Evolutionary conservation across 2,888 invertebrate species (phyloP), one percentile per base, ranked within the genome.

Genomic region (Actias luna): DNA sequence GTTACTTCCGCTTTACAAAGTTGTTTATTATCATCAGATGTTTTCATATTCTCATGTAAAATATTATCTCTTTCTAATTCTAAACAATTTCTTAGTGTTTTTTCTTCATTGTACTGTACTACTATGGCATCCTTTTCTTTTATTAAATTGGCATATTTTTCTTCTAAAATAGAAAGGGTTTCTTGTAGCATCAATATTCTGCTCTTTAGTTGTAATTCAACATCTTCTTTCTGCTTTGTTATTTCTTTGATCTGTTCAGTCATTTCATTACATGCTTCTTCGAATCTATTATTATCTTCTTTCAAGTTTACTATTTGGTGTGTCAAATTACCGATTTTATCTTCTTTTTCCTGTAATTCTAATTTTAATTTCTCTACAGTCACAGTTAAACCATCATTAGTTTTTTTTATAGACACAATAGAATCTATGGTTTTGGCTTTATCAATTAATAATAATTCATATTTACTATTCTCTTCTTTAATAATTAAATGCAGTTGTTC

Each of bases 401-500:
- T 72, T 64, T 74, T 73, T 42, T 74, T 71, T 16, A 83, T 60
- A 2, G 72, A 68, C 63, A 85, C 82, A 16, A 87, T 64, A 36
- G 70, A 74, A 61, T 81, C 78, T 52, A 86, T 82, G 12, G 80
- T 65, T 35, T 63, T 65, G 61, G 84, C 78, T 64, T 85, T 85
- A 64, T 83, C 84, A 69, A 80, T 82, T 8, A 82, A 52, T 36
- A 79, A 58, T 4, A 76, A 58, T 71, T 82, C 83, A 66, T 81
- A 78, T 42, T 69, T 82, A 64, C 72, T 82, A 25, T 80, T 84
- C 60, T 80, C 78, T 67, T 82, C 77, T 72, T 85, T 78, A 57
- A 84, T 76, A 2, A 74, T 72, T 64, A 75, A 76, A n/a, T 79
- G 82, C 64, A 85, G 64, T 27, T 82, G 79, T 64, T 79, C 79